A percentile compares a stretch with the other conserved stretches of the same genome.
phyloP scores from a whole-genome alignment of 2,888 invertebrate species.

The Auanema freiburgensis region DNA sequence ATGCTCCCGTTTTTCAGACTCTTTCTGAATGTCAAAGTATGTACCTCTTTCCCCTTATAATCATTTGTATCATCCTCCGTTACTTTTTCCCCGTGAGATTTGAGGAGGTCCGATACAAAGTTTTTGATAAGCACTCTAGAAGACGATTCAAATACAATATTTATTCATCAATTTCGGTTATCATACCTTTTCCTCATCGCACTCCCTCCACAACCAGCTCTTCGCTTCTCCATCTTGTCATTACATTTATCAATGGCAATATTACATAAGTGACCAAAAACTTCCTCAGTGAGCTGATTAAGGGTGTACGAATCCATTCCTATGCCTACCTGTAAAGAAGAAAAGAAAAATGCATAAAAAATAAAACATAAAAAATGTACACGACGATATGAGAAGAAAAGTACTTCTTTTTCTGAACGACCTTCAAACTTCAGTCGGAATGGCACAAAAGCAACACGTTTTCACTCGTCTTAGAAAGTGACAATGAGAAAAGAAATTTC shows the following conservation, averaged over 20 bases:
- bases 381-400: too few relatives aligned
- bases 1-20: too few relatives aligned
- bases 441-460: too few relatives aligned
- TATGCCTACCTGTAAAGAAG: background rate
- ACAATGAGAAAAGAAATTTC: too few relatives aligned
- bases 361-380: too few relatives aligned
- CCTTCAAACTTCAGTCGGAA: too few relatives aligned
- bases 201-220: constrained; percentile 47
- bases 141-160: constrained; percentile 4
- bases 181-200: constrained; percentile 42
- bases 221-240: constrained; percentile 40
- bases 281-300: constrained; percentile 21
- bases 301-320: constrained; percentile 24
- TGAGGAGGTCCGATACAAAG: constrained; percentile 42
- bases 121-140: constrained; percentile 45
- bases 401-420: too few relatives aligned
- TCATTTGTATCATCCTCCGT: constrained; percentile 5
- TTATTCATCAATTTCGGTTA: constrained; percentile 3
- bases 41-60: background rate
- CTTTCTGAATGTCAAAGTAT: too few relatives aligned
- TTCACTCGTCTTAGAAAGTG: too few relatives aligned
- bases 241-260: constrained; percentile 50
- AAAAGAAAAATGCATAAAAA: too few relatives aligned
- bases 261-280: constrained; percentile 43
- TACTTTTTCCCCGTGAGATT: constrained; percentile 14